Conservation (phyloP, 2,888 invertebrate species). For the Acleris cristana region DNA sequence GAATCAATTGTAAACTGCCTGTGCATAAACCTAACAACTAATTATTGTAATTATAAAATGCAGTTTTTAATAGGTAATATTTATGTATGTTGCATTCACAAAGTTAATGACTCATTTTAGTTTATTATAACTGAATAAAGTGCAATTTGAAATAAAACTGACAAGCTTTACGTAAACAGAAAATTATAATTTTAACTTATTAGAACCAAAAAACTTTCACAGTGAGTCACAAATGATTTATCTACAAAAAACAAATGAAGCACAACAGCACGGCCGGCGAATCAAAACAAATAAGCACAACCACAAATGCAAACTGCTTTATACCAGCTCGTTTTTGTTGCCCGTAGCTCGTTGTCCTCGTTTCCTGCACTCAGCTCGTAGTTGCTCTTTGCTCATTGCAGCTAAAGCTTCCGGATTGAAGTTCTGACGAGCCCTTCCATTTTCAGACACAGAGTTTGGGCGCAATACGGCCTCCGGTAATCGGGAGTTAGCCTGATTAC, state of each 20-base stretch:
- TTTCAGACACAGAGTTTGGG: slow-evolving; percentile 73
- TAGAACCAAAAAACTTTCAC: slow-evolving; percentile 24
- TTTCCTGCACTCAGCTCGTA: slow-evolving; percentile 87
- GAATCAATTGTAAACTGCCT: neutral
- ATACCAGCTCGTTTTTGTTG: slow-evolving; percentile 89
- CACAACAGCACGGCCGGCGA: slow-evolving; percentile 67
- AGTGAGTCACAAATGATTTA: slow-evolving; percentile 37
- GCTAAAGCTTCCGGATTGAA: slow-evolving; percentile 80
- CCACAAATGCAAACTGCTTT: slow-evolving; percentile 69
- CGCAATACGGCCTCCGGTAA: slow-evolving; percentile 63
- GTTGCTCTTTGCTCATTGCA: slow-evolving; percentile 87
- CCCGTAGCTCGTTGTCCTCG: slow-evolving; percentile 87
- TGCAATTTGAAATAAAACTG: slow-evolving; percentile 13
- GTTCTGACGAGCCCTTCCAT: slow-evolving; percentile 72
- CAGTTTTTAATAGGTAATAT: neutral
- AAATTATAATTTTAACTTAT: slow-evolving; percentile 6
- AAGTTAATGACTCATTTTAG: neutral
- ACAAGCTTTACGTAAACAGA: slow-evolving; percentile 6
- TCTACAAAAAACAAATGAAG: slow-evolving; percentile 55
- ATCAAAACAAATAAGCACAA: slow-evolving; percentile 66
- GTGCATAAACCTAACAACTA: neutral
- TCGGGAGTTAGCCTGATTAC: slow-evolving; percentile 69
- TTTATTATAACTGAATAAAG: slow-evolving; percentile 5
- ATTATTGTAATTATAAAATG: neutral
- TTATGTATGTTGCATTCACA: neutral